Evolutionary conservation across 1,140 invertebrate species (phyloP).

Genomic region (Limonius californicus): DNA sequence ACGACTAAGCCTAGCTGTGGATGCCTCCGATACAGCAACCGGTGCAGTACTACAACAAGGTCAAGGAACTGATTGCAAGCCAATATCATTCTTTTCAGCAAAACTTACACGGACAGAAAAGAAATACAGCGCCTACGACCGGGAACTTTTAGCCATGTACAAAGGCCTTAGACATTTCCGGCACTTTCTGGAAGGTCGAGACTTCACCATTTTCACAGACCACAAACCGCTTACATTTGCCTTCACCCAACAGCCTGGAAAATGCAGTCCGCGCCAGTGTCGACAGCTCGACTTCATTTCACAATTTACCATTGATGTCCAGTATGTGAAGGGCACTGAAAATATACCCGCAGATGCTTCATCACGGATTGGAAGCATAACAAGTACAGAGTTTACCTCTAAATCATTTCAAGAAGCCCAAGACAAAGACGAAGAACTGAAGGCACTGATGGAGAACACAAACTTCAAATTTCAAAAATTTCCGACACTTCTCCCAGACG

Average conservation of each 20-base stretch:
- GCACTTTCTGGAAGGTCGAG: conserved; percentile 35
- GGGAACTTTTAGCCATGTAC: conserved; percentile 51
- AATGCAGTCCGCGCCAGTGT: conserved; percentile 35
- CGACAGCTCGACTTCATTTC: conserved; percentile 38
- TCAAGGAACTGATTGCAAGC: neutral
- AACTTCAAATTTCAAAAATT: neutral
- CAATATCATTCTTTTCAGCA: conserved; percentile 25
- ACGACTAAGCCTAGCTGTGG: conserved; percentile 24
- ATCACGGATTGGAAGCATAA: conserved; percentile 31
- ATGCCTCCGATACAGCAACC: conserved; percentile 34
- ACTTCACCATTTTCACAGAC: conserved; percentile 44
- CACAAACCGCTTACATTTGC: conserved; percentile 46
- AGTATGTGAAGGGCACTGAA: conserved; percentile 37
- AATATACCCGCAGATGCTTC: conserved; percentile 40
- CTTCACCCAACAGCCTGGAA: conserved; percentile 36
- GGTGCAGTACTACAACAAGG: conserved; percentile 39
- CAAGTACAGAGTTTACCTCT: conserved; percentile 32
- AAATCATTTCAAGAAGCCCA: conserved; percentile 17
- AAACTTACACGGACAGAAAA: conserved; percentile 40
- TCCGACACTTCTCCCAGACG: no score
- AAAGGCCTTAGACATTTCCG: conserved; percentile 35
- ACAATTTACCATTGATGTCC: conserved; percentile 43
- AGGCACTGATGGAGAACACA: conserved; percentile 7
- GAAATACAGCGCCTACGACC: conserved; percentile 47
- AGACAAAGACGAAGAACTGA: conserved; percentile 18